These are phyloP conservation scores for Troglohyphantes excavatus DNA, from an alignment of 2,888 invertebrate genomes.

Conservation along the genomic window DNA sequence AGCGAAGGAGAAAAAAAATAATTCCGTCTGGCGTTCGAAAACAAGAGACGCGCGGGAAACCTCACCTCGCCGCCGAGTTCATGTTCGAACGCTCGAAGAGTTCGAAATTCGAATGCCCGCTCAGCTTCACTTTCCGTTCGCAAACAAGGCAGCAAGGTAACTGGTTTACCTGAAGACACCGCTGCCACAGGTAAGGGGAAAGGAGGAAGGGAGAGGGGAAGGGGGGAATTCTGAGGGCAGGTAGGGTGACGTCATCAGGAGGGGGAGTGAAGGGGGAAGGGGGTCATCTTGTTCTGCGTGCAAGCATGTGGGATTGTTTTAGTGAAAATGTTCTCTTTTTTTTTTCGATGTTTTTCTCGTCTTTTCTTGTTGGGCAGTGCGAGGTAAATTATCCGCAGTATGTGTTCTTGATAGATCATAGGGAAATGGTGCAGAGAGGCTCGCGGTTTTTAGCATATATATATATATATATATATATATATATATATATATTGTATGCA, in stretches of 20 bases:
- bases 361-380: not conserved
- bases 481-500: too few relatives aligned
- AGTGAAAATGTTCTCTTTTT: not conserved
- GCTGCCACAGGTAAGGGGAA: slow-evolving; percentile 44
- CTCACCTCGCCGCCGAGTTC: slow-evolving; percentile 13
- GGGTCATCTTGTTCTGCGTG: slow-evolving; percentile 13
- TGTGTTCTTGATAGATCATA: not conserved
- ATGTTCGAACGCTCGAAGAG: not conserved
- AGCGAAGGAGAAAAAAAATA: not conserved
- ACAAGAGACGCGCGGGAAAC: slow-evolving; percentile 47
- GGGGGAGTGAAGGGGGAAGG: not conserved
- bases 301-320: slow-evolving; percentile 31
- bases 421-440: too few relatives aligned
- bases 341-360: not conserved
- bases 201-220: slow-evolving; percentile 14
- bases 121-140: slow-evolving; percentile 51
- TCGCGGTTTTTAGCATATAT: too few relatives aligned
- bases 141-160: slow-evolving; percentile 25
- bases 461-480: too few relatives aligned
- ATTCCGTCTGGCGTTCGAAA: slow-evolving; percentile 33
- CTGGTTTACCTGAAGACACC: slow-evolving; percentile 30
- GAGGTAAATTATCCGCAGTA: not conserved
- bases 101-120: not conserved
- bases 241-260: slow-evolving; percentile 45
- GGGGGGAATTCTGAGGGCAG: slow-evolving; percentile 39